phyloP scores from a whole-genome alignment of 2,113 vertebrate species.

The Pyrgilauda ruficollis region DNA sequence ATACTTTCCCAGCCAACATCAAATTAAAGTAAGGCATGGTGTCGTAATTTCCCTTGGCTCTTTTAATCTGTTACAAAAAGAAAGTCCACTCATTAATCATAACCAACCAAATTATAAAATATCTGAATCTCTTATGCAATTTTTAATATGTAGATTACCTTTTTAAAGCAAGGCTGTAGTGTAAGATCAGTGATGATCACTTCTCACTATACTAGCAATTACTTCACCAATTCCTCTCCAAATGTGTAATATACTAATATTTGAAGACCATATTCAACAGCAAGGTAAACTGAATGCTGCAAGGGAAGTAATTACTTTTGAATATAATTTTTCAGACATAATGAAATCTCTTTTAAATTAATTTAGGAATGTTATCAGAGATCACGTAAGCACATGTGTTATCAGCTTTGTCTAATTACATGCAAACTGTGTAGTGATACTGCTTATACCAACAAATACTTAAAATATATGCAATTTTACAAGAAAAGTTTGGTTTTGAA shows the following conservation, averaged over 20 bases:
- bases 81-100: neutral
- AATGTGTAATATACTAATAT: constrained; percentile 24
- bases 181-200: neutral
- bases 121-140: neutral
- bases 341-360: constrained; percentile 22
- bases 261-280: constrained; percentile 14
- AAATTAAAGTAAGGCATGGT: constrained; percentile 9
- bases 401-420: neutral
- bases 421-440: neutral
- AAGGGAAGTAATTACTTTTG: constrained; percentile 9
- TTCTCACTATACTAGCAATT: neutral
- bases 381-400: constrained; percentile 9
- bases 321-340: neutral
- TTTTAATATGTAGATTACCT: neutral
- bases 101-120: neutral
- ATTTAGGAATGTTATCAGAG: constrained; percentile 24
- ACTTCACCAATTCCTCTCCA: constrained; percentile 26
- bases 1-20: neutral
- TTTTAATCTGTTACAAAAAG: neutral
- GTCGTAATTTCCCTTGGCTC: constrained; percentile 4
- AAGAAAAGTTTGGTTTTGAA: neutral
- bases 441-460: neutral
- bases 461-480: neutral
- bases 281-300: neutral
- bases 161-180: constrained; percentile 27